A percentile compares a stretch with the other conserved stretches of the same genome.
These are phyloP conservation scores for Leucania comma DNA, from an alignment of 2,888 invertebrate genomes.

Conservation along the genomic window DNA sequence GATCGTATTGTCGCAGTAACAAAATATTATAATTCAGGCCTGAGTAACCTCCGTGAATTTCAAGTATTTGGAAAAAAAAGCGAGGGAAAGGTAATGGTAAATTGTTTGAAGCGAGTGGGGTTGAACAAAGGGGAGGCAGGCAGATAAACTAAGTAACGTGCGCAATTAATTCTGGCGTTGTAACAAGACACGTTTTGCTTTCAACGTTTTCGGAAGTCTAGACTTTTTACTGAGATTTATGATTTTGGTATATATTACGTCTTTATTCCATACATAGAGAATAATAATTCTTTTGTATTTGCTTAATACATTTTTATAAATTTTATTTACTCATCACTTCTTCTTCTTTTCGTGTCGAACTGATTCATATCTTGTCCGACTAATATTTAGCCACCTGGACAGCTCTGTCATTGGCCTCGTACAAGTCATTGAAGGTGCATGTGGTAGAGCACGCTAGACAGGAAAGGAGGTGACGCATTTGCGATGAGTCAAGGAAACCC, in stretches of 20 bases:
- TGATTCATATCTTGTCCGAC: no score
- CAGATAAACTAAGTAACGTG: conserved; percentile 48
- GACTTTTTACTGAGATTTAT: conserved; percentile 21
- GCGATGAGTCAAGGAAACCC: no score
- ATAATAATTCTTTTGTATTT: no score
- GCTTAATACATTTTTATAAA: no score
- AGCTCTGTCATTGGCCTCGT: no score
- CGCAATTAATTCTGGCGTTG: conserved; percentile 46
- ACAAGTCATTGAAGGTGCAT: no score
- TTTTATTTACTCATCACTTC: no score
- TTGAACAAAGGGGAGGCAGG: conserved; percentile 33
- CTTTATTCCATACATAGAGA: neutral
- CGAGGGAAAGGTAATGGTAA: conserved; percentile 21
- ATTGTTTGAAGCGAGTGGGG: conserved; percentile 26
- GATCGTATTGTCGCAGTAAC: conserved; percentile 19
- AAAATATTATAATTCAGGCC: conserved; percentile 40
- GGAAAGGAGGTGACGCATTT: no score
- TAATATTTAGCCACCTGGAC: no score
- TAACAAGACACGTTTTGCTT: conserved; percentile 36
- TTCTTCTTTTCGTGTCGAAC: no score
- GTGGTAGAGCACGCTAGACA: no score
- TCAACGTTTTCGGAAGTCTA: conserved; percentile 34
- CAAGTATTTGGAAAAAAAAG: conserved; percentile 43
- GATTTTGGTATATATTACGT: neutral
- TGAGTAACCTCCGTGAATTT: conserved; percentile 41